Conservation (phyloP, 2,888 invertebrate species). For the Dyspetes luteomarginatus region DNA sequence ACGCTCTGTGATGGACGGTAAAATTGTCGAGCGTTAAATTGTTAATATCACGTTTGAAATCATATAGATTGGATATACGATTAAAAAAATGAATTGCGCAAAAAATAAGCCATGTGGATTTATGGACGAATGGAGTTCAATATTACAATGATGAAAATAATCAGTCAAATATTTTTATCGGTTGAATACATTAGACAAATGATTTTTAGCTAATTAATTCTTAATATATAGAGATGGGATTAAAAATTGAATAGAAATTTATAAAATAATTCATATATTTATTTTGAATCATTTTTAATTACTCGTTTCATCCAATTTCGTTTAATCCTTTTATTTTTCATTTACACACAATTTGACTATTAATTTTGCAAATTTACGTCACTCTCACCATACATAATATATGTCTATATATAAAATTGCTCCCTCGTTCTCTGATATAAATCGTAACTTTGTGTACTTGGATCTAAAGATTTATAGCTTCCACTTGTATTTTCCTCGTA, state of each 20-base stretch:
- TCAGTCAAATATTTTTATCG: background rate
- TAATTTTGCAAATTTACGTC: too few relatives aligned
- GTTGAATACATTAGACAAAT: background rate
- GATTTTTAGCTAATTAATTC: background rate
- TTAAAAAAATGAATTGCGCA: background rate
- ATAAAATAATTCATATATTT: too few relatives aligned
- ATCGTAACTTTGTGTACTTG: slow-evolving; percentile 19
- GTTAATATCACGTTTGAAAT: slow-evolving; percentile 39
- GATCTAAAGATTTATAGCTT: slow-evolving; percentile 62
- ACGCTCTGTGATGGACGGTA: slow-evolving; percentile 9
- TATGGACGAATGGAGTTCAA: too few relatives aligned
- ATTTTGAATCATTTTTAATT: too few relatives aligned
- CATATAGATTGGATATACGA: background rate
- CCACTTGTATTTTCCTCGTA: slow-evolving; percentile 58
- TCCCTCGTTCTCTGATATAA: slow-evolving; percentile 6
- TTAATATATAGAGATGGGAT: too few relatives aligned
- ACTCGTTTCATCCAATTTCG: background rate
- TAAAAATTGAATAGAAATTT: background rate
- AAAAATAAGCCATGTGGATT: too few relatives aligned
- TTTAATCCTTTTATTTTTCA: too few relatives aligned
- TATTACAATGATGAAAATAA: too few relatives aligned
- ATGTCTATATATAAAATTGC: too few relatives aligned
- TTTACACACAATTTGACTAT: too few relatives aligned
- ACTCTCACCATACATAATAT: too few relatives aligned
- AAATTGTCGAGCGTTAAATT: slow-evolving; percentile 45